These are phyloP conservation scores for Perca schrenkii DNA, from an alignment of 2,113 vertebrate genomes.

Conservation along the genomic window DNA sequence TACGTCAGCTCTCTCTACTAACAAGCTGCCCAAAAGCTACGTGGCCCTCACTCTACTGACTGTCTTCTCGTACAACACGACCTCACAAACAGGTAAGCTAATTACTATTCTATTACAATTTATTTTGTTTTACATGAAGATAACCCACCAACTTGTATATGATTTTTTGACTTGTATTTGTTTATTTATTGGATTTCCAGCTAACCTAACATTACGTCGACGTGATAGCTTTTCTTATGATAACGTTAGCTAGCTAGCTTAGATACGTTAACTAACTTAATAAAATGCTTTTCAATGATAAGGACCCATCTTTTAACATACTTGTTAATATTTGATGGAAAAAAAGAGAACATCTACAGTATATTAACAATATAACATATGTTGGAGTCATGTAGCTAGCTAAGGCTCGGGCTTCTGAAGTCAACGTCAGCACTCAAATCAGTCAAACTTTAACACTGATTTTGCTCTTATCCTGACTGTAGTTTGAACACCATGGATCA, in stretches of 20 bases:
- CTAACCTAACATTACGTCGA: slow-evolving; percentile 13
- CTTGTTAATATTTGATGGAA: background rate
- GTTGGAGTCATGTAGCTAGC: background rate
- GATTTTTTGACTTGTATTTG: background rate
- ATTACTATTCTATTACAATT: accelerated
- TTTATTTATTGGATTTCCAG: background rate
- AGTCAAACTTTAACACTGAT: background rate
- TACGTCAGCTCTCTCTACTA: slow-evolving; percentile 75
- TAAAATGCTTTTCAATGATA: background rate
- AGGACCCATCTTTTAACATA: background rate
- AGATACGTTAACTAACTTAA: background rate
- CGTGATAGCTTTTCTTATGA: background rate
- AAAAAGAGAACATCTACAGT: accelerated
- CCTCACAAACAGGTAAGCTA: slow-evolving; percentile 52
- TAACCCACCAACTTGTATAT: accelerated
- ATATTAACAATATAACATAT: background rate
- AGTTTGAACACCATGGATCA: slow-evolving; percentile 90
- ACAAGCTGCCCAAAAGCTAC: slow-evolving; percentile 49
- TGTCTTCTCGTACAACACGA: background rate
- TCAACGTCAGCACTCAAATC: slow-evolving; percentile 56
- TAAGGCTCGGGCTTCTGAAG: background rate
- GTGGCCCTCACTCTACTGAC: slow-evolving; percentile 69
- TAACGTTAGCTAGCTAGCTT: slow-evolving; percentile 1
- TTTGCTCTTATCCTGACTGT: background rate
- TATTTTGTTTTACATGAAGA: accelerated